Percentiles rank a stretch among this genome's conserved stretches.
Conservation (phyloP, 1,140 invertebrate species). For the Drosophila trapezifrons region DNA sequence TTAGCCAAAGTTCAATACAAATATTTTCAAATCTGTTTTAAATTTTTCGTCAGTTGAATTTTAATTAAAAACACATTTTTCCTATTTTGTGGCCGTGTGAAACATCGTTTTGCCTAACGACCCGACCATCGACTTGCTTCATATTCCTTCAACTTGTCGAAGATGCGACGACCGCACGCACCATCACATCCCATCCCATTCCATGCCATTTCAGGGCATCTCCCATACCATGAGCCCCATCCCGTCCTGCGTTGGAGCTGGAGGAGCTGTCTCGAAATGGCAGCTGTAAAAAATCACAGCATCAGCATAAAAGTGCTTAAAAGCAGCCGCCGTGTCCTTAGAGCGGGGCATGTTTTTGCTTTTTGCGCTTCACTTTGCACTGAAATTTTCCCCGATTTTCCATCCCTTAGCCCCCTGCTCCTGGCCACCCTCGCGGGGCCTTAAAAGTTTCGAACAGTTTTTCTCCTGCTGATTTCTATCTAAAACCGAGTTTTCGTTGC, state of each 20-base stretch:
- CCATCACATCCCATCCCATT: slow-evolving; percentile 18
- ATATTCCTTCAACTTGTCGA: slow-evolving; percentile 43
- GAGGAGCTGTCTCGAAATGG: slow-evolving; percentile 58
- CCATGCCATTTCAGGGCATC: not conserved
- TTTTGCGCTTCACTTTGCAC: slow-evolving; percentile 70
- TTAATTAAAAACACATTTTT: not conserved
- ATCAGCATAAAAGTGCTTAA: slow-evolving; percentile 83
- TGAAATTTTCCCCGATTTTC: slow-evolving; percentile 53
- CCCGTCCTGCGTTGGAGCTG: not conserved
- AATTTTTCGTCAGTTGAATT: not conserved
- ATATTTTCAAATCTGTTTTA: not conserved
- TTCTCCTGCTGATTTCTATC: slow-evolving; percentile 45
- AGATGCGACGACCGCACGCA: slow-evolving; percentile 67
- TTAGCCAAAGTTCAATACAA: too few relatives aligned
- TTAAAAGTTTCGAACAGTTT: slow-evolving; percentile 59
- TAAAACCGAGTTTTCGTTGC: slow-evolving; percentile 30
- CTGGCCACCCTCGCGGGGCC: not conserved
- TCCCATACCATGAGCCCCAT: not conserved
- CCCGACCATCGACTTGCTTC: slow-evolving; percentile 58
- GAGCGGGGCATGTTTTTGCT: slow-evolving; percentile 46
- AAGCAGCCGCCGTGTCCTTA: slow-evolving; percentile 72
- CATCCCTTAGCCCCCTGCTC: slow-evolving; percentile 3
- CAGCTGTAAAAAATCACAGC: slow-evolving; percentile 82
- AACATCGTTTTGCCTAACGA: slow-evolving; percentile 65
- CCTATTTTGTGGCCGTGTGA: slow-evolving; percentile 5